These are phyloP conservation scores for Mixornis gularis DNA, from an alignment of 2,113 vertebrate genomes.

Conservation along the genomic window DNA sequence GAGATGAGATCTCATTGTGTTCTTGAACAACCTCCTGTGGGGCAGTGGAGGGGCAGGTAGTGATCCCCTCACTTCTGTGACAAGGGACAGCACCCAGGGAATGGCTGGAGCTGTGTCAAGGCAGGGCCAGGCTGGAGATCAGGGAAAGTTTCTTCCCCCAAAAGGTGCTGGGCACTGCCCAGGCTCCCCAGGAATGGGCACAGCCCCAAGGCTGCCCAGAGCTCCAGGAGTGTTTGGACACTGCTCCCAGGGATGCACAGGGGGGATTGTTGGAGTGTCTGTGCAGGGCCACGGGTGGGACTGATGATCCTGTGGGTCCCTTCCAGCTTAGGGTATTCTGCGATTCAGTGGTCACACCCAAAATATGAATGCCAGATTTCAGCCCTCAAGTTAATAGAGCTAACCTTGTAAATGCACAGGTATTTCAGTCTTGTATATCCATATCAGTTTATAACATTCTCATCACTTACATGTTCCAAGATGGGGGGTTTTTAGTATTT, in stretches of 20 bases:
- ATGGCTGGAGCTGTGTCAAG: rapidly evolving
- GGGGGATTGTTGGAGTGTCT: not conserved
- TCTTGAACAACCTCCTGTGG: not conserved
- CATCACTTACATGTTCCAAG: not conserved
- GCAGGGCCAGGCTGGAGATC: rapidly evolving
- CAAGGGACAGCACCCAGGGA: too few relatives aligned
- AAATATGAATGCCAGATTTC: not conserved
- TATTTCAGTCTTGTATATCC: not conserved
- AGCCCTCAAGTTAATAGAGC: not conserved
- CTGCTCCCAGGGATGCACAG: not conserved
- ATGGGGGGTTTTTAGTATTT: not conserved
- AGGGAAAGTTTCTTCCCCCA: not conserved
- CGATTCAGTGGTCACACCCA: not conserved
- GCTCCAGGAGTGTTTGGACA: rapidly evolving
- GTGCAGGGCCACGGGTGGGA: not conserved
- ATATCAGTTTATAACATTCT: not conserved
- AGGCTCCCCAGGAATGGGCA: not conserved
- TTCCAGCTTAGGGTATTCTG: not conserved
- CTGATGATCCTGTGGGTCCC: not conserved
- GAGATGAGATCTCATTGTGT: not conserved
- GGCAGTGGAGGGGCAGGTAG: not conserved
- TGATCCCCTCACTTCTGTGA: rapidly evolving
- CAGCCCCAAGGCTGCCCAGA: not conserved
- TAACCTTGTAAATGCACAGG: not conserved
- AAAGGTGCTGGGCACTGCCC: not conserved